Base-by-base conservation (phyloP, 2,113 vertebrate genomes). In the Sminthopsis crassicaudata region DNA sequence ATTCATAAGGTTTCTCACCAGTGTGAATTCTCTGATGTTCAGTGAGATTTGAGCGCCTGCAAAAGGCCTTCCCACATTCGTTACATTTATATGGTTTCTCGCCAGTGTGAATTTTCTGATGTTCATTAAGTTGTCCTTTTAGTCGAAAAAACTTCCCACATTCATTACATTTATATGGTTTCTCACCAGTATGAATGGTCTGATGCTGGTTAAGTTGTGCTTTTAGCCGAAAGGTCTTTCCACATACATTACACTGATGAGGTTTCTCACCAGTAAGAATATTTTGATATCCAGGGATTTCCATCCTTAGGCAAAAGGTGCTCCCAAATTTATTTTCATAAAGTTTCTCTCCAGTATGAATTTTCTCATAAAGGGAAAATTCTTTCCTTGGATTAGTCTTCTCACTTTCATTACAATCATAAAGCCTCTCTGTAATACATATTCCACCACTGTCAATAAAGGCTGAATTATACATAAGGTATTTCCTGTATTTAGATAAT, bases 21-120 rank as follows among this genome's bases (percentile, higher is more conserved):
- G 98, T 98, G 2, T 98, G 98, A 95, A 98, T 97, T 53, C 98
- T 97, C 96, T 98, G 97, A 90, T 98, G 98, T 94, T 98, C 98
- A 84, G 98, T 97, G 84, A 98, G 98, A 92, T 97, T 98, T 42
- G 98, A 98, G 54, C 97, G 98, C 76, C 98, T 97, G 91, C 98
- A 97, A 94, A 98, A 95, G 91, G 97, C 94, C 97, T 98, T 96
- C 60, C 98, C 94, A 96, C 97, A 98, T 1, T 97, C 97, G 94
- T 97, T 97, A 95, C 97, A 98, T 94, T 98, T 93, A 84, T 97
- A 98, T 51, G 97, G 97, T 93, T 97, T 97, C 93, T 98, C 97
- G 57, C 97, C 97, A 57, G 97, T 98, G 84, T 98, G 98, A 93
- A 97, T 98, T 95, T 97, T 97, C 93, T 98, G 96, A 46, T 98